Conservation (phyloP, 2,113 vertebrate species). For the Charina bottae region DNA sequence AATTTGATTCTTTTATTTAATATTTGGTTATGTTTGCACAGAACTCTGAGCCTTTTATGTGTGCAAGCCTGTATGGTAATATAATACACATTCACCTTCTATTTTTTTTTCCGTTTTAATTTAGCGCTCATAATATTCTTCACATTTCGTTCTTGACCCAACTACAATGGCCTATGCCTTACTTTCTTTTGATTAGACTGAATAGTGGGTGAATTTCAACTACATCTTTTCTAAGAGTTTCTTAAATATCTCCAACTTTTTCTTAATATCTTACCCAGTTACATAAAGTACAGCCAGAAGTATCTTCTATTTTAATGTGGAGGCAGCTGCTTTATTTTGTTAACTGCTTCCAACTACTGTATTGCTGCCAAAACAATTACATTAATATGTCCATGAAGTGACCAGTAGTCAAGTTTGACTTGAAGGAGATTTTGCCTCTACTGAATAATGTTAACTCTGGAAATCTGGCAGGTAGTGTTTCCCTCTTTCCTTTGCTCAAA, state of each 20-base stretch:
- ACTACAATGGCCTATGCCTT: constrained; percentile 67
- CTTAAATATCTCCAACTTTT: constrained; percentile 67
- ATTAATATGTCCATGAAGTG: neutral
- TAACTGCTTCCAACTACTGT: constrained; percentile 26
- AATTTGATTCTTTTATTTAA: constrained; percentile 67
- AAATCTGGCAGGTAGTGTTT: neutral
- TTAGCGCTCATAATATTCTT: constrained; percentile 72
- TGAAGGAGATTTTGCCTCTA: neutral
- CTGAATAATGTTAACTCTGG: neutral
- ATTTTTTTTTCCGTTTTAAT: constrained; percentile 50
- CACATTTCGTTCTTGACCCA: constrained; percentile 69
- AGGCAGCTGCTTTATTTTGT: constrained; percentile 53
- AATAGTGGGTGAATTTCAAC: constrained; percentile 69
- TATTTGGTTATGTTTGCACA: constrained; percentile 71
- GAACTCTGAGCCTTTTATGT: constrained; percentile 53
- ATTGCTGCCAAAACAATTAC: neutral
- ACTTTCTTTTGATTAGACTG: constrained; percentile 67
- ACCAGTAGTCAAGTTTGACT: neutral
- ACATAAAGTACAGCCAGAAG: constrained; percentile 49
- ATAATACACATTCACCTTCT: constrained; percentile 14
- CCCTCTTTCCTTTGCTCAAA: neutral
- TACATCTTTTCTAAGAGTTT: constrained; percentile 60
- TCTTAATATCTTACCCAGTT: constrained; percentile 53
- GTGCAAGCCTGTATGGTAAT: constrained; percentile 42
- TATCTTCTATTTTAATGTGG: constrained; percentile 50